Evolutionary conservation across 2,888 invertebrate species (phyloP), one percentile per base, ranked within the genome.

Genomic region (Cephus rjabovi): DNA sequence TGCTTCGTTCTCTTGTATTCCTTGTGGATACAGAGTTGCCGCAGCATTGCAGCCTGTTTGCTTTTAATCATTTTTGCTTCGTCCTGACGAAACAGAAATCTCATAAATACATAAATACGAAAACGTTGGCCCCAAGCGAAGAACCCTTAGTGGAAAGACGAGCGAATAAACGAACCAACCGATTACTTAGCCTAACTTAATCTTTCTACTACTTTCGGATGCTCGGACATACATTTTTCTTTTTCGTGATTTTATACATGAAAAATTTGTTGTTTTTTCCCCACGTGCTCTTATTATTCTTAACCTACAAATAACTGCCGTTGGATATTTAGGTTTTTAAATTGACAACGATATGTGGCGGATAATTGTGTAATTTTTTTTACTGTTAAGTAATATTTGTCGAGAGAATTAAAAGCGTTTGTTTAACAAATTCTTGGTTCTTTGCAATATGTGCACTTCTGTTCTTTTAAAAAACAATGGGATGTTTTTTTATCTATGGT

Each of bases 71-170:
- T 89, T 89, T 89, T 88, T 88, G 84, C 83, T 83, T 76, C 80
- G 78, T 81, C 79, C 75, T 80, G 82, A 79, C 79, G 79, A 75
- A 87, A 83, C 83, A 83, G 86, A 89, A 90, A 89, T 90, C 87
- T 90, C 88, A 90, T 91, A 90, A 90, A 91, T 90, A 90, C 87
- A 88, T 90, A 87, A 90, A 89, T 88, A 87, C 80, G 86, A 87
- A 89, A 88, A 86, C 82, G 84, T 81, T 86, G 80, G 79, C 83
- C 85, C 80, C 74, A 81, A 80, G 82, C 80, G 76, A 74, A 23
- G 12, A 31, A 12, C 33, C 12, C 31, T 31, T 71, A 23, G 31
- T 15, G 71, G 34, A 34, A 71, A 34, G 77, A 74, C 74, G 76
- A 80, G 75, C 74, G 30, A 74, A 74, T 34, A 23, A 74, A 34